phyloP scores from a whole-genome alignment of 1,140 invertebrate species.

The Ladona fulva region DNA sequence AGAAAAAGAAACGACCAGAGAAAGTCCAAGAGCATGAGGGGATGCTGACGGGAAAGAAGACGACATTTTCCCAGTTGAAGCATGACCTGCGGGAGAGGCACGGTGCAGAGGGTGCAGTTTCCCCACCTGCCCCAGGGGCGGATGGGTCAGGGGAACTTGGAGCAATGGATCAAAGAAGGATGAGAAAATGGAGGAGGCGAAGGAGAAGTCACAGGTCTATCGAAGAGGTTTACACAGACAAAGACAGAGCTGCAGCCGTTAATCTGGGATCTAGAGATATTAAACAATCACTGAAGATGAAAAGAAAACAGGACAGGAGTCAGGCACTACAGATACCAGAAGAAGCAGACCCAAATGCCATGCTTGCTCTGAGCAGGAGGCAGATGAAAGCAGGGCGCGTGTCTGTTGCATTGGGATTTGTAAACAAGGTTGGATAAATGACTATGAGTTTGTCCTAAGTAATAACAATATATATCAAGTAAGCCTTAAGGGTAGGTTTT shows the following conservation, averaged over 20 bases:
- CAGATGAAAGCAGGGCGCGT: constrained; percentile 62
- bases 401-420: constrained; percentile 58
- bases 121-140: background rate
- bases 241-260: constrained; percentile 79
- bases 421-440: constrained; percentile 58
- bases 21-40: background rate
- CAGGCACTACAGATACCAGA: constrained; percentile 62
- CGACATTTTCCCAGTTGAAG: constrained; percentile 15
- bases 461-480: no score
- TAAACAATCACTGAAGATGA: constrained; percentile 70
- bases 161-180: background rate
- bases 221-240: constrained; percentile 79
- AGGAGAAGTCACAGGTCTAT: constrained; percentile 27
- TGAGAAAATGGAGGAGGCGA: background rate
- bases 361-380: constrained; percentile 61
- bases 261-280: constrained; percentile 75
- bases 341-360: constrained; percentile 63
- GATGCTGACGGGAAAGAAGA: constrained; percentile 30
- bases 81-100: background rate
- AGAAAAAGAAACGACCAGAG: background rate
- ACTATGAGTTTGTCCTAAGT: no score
- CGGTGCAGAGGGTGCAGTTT: constrained; percentile 34
- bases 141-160: background rate
- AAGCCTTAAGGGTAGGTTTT: no score
- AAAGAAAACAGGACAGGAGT: constrained; percentile 65